These are phyloP conservation scores for Hozukius guyotensis DNA, from an alignment of 2,797 vertebrate species.

Conservation along the genomic window DNA sequence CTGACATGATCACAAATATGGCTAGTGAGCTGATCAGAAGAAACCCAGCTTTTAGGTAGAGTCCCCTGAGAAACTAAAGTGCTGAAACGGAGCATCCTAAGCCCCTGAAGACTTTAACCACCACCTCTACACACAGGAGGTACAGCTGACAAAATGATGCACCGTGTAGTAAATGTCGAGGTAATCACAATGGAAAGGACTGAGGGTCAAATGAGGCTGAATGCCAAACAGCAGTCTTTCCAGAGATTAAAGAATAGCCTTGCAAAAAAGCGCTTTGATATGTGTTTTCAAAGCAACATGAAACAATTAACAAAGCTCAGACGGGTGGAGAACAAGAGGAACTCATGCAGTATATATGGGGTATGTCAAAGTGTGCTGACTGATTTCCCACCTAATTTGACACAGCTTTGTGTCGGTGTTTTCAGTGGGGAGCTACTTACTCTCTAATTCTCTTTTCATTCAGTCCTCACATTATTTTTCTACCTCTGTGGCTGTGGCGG, in stretches of 20 bases:
- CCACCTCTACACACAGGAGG: neutral
- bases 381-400: neutral
- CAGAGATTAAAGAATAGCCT: neutral
- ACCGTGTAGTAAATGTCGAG: neutral
- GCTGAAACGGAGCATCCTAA: constrained; percentile 4
- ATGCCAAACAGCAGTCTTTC: constrained; percentile 1
- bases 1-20: constrained; percentile 19
- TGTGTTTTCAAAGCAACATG: neutral
- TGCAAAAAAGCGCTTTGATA: neutral
- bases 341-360: neutral
- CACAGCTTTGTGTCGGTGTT: neutral
- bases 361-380: neutral
- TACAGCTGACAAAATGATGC: neutral
- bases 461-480: neutral
- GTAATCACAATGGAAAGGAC: neutral
- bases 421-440: neutral
- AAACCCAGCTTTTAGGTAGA: neutral
- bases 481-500: neutral
- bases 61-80: neutral
- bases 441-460: neutral
- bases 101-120: neutral
- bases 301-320: neutral
- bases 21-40: neutral
- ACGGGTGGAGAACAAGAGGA: neutral
- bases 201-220: neutral